Percentiles rank a stretch among this genome's conserved stretches.
These are phyloP conservation scores for Pseudorasbora parva DNA, from an alignment of 2,113 vertebrate species.

Conservation along the genomic window DNA sequence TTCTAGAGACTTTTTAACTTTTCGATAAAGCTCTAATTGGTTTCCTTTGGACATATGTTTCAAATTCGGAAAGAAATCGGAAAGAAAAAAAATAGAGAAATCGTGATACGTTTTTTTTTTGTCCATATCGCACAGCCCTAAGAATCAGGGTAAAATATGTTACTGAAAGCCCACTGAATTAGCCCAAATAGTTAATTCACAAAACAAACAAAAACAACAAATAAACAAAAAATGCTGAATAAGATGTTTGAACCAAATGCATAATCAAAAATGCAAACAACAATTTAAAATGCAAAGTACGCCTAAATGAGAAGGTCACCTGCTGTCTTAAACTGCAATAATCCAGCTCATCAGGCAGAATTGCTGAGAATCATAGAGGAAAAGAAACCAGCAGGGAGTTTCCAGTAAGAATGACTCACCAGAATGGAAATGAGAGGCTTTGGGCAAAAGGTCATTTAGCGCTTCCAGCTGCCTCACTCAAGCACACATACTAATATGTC, in stretches of 20 bases:
- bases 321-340: background rate
- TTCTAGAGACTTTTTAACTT: too few relatives aligned
- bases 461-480: background rate
- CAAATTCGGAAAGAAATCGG: too few relatives aligned
- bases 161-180: background rate
- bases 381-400: constrained; percentile 34
- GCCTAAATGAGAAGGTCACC: background rate
- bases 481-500: background rate
- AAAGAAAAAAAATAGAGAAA: too few relatives aligned
- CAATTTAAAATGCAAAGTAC: background rate
- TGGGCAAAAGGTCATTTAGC: constrained; percentile 19
- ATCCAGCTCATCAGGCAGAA: constrained; percentile 13
- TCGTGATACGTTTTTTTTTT: too few relatives aligned
- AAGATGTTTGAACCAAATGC: background rate
- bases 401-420: constrained; percentile 61
- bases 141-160: background rate
- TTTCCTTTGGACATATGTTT: too few relatives aligned
- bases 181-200: background rate
- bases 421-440: background rate
- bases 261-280: background rate
- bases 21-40: too few relatives aligned
- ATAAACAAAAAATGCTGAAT: too few relatives aligned
- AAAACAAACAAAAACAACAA: too few relatives aligned
- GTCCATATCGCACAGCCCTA: too few relatives aligned
- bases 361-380: background rate